These are phyloP conservation scores for Bombyx mandarina DNA, from an alignment of 1,140 invertebrate genomes.

Conservation along the genomic window DNA sequence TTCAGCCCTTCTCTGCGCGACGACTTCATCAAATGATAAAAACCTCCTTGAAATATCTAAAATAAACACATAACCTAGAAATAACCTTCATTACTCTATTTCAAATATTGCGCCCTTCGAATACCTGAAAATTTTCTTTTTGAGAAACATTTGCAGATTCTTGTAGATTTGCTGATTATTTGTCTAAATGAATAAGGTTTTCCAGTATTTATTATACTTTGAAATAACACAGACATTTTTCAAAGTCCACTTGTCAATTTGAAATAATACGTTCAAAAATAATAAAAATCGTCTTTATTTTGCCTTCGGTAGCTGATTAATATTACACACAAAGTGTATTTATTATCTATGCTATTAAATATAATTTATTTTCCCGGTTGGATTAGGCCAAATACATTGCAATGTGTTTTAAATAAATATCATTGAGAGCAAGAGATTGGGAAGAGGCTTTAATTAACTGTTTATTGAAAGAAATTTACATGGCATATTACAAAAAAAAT, in stretches of 20 bases:
- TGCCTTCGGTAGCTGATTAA: too few species aligned
- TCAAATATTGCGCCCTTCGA: constrained; percentile 7
- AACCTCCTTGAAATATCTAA: constrained; percentile 51
- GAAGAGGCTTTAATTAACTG: too few species aligned
- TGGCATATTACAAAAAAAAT: too few species aligned
- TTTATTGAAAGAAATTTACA: too few species aligned
- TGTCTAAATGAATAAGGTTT: constrained; percentile 42
- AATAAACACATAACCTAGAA: constrained; percentile 58
- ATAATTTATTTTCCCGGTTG: too few species aligned
- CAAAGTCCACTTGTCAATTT: constrained; percentile 7
- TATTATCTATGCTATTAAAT: too few species aligned
- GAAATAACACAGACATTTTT: constrained; percentile 59
- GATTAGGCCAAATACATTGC: too few species aligned
- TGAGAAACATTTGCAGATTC: constrained; percentile 34
- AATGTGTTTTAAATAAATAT: too few species aligned
- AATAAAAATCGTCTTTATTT: too few species aligned
- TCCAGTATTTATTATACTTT: constrained; percentile 32
- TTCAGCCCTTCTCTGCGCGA: constrained; percentile 65
- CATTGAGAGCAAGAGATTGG: too few species aligned
- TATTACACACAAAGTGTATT: too few species aligned
- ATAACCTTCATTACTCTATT: constrained; percentile 19
- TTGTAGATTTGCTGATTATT: constrained; percentile 28
- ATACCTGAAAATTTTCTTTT: constrained; percentile 47
- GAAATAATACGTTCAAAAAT: too few species aligned
- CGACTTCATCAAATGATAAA: constrained; percentile 55